phyloP scores from a whole-genome alignment of 2,888 invertebrate species.

The Morinoia aosen region DNA sequence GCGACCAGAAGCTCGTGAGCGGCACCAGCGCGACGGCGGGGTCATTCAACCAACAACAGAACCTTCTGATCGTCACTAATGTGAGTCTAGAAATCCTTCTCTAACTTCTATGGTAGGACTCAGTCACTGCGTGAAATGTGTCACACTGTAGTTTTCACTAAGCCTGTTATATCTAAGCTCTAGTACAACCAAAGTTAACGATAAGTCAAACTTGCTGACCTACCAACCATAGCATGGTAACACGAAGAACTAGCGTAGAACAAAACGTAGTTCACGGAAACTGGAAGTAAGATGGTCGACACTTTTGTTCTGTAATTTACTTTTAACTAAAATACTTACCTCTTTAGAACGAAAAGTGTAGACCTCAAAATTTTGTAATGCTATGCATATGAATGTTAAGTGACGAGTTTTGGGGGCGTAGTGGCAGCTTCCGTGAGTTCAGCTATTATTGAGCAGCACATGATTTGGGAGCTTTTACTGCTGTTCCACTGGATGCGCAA shows the following conservation, averaged over 20 bases:
- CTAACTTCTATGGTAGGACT: too few species aligned
- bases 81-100: constrained; percentile 9
- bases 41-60: constrained; percentile 31
- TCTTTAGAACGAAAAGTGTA: background rate
- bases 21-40: background rate
- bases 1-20: background rate
- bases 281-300: background rate
- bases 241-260: background rate
- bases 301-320: background rate
- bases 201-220: too few species aligned
- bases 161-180: too few species aligned
- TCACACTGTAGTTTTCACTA: too few species aligned
- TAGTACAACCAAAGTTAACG: too few species aligned
- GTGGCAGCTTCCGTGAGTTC: background rate
- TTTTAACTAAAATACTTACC: background rate
- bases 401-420: background rate
- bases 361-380: background rate
- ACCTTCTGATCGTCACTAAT: constrained; percentile 53
- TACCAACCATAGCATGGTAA: background rate
- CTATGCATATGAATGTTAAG: background rate
- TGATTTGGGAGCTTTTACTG: background rate
- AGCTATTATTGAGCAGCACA: background rate
- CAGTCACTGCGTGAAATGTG: too few species aligned
- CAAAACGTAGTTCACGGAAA: background rate
- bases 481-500: background rate